Percentiles rank a stretch among this genome's conserved stretches.
Conservation (phyloP, 2,888 invertebrate species). For the Cantharis lateralis region DNA sequence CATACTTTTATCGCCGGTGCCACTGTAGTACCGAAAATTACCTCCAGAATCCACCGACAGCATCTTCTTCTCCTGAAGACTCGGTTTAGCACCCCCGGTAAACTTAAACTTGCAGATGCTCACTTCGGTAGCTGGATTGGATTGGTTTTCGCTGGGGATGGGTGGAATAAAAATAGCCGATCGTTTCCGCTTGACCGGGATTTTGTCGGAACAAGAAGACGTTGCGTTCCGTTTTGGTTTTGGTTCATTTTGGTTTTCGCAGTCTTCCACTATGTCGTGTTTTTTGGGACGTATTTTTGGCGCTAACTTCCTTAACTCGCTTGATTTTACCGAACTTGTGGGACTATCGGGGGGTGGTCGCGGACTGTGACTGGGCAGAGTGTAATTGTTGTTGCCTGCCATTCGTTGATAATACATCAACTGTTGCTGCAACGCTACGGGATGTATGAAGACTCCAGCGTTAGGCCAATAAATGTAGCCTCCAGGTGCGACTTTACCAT, state of each 20-base stretch:
- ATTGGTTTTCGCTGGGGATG: conserved; percentile 73
- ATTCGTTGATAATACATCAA: conserved; percentile 76
- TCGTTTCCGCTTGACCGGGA: conserved; percentile 73
- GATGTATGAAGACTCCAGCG: conserved; percentile 73
- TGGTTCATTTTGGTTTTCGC: conserved; percentile 58
- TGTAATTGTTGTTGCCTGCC: conserved; percentile 60
- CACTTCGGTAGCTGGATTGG: conserved; percentile 79
- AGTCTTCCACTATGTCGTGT: conserved; percentile 36
- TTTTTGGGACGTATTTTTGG: conserved; percentile 45
- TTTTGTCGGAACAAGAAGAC: conserved; percentile 44
- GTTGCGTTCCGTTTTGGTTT: conserved; percentile 54
- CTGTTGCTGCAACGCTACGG: conserved; percentile 73
- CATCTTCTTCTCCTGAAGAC: conserved; percentile 89
- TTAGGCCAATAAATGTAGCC: conserved; percentile 74
- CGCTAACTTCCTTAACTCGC: conserved; percentile 53
- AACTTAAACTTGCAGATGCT: conserved; percentile 91
- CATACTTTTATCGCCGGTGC: conserved; percentile 81
- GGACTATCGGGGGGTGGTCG: conserved; percentile 40
- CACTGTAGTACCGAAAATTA: conserved; percentile 82
- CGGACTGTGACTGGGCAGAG: conserved; percentile 43
- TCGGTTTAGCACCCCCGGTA: conserved; percentile 88
- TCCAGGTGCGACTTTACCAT: conserved; percentile 50
- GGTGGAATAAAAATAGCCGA: conserved; percentile 86
- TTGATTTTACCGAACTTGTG: conserved; percentile 27
- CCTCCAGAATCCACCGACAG: conserved; percentile 88